Evolutionary conservation across 2,113 vertebrate genomes (phyloP), one percentile per base, ranked within the genome.

Genomic region (Peromyscus californicus): DNA sequence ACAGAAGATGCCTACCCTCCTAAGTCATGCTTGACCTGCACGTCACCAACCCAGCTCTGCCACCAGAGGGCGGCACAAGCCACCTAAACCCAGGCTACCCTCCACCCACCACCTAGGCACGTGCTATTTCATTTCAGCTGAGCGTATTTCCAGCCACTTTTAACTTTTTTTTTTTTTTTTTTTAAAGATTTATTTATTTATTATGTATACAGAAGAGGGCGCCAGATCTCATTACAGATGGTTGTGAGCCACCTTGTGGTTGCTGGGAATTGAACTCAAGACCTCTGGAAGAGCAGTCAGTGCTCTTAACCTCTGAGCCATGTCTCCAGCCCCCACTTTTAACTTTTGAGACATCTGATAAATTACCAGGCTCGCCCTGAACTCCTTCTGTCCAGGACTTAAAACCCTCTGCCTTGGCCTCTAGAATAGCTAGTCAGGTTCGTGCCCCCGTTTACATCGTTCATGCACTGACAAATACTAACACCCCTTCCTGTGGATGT

Each of bases 21-120:
- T 22, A 84, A 21, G 2, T 75, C 29, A 36, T 1, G 36, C 39
- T 31, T 29, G 84, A 26, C 45, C 39, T 10, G 26, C 7, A 3
- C 7, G 42, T 48, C 67, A 90, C 65, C 79, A 57, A 61, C 92
- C n/a, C 12, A 0, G 1, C 22, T 80, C 67, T 4, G 3, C 95
- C 96, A 79, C 93, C 85, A 97, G 97, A 59, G 17, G 39, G 96
- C 97, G 96, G 95, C 95, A 97, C 67, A 51, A 39, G 29, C 83
- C 45, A 22, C 51, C 13, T 2, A 54, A 94, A 45, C 36, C 48
- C 12, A 21, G 48, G 36, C 36, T 65, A 33, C 31, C 8, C 17
- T 48, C 39, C 8, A 22, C 61, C 17, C 2, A 42, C 39, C 61
- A 45, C 39, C 83, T 48, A 48, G 84, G 42, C 63, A 11, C 8